Evolutionary conservation across 2,888 invertebrate genomes (phyloP), one percentile per base, ranked within the genome.

Genomic region (Apomyelois bistriatella): DNA sequence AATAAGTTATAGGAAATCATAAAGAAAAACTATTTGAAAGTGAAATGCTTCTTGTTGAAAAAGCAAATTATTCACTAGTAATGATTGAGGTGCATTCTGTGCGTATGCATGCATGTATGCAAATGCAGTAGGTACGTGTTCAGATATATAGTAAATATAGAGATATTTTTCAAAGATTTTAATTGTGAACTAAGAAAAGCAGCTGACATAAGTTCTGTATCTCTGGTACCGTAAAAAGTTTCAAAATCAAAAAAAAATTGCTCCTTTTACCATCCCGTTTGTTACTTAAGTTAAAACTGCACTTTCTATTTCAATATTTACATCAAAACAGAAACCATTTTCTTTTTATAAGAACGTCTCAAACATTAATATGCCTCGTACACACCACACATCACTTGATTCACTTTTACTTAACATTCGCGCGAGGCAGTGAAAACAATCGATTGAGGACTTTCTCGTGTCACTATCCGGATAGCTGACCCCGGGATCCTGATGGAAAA

Each of bases 361-460:
- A 46, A 46, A 12, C 46, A 46, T 54, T 58, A 58, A 52, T 54
- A 60, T 63, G 52, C 42, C 53, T 38, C 40, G 28, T 43, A 54
- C 52, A 55, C 59, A 42, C 56, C 52, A 56, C 61, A 59, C 59
- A 57, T 53, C 42, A 47, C 37, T 59, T 64, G 67, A 68, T 72
- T 78, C 79, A 82, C 83, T 84, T 83, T 85, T 84, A 81, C 83
- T 72, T 79, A 73, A 63, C 72, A 82, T 83, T 77, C 85, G 74
- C 74, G 75, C 76, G 70, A 76, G 68, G 65, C 56, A 70, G 85
- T 76, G 85, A 85, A 86, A 84, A 85, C 84, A 83, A 85, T 85
- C 69, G 72, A 70, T 76, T 68, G 58, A 56, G 53, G 54, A 73
- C 75, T 76, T 76, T 75, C 76, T 62, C 73, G 62, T 60, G 61